Base-by-base conservation (phyloP, 2,888 invertebrate species). In the Catocala nupta region DNA sequence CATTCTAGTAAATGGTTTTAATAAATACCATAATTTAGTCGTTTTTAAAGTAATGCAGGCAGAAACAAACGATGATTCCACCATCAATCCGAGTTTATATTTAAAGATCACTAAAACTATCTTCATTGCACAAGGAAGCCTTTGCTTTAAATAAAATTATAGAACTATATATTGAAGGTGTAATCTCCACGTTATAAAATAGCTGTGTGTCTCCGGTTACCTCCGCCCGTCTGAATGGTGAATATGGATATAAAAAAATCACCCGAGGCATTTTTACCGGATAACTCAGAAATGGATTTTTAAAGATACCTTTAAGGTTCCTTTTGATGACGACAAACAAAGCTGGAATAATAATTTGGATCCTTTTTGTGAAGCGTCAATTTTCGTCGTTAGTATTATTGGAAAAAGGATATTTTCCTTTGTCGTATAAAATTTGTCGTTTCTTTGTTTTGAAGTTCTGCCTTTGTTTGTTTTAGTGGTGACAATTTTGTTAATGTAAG, bases 311-410 rank as follows among this genome's bases (percentile, higher is more conserved):
- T 72, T 70, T 73, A 77, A 77, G 76, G 68, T 70, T 83, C 81
- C 80, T 80, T 88, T 87, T 86, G 84, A 86, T 81, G 82, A 81
- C 60, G 71, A 79, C 84, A 88, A 86, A 88, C 85, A 88, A 87
- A 85, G 78, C 81, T 76, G 71, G 77, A 85, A 82, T 83, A 81
- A 87, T 86, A 83, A 87, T 86, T 85, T 80, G 80, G 80, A 79
- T 81, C 79, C 73, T 78, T 80, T 80, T 68, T 71, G 71, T 75
- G 66, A 65, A 78, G 74, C 79, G 76, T 75, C 75, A 81, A 81
- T 81, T 82, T 81, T 78, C 75, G 60, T 84, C 81, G 77, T 83
- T 81, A 83, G 76, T 73, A 71, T 77, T 83, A 82, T 83, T 81
- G 78, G 68, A 70, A 80, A 79, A 82, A 81, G 70, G 77, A 78